Conservation (phyloP, 1,140 invertebrate species). For the Tetragnatha versicolor region DNA sequence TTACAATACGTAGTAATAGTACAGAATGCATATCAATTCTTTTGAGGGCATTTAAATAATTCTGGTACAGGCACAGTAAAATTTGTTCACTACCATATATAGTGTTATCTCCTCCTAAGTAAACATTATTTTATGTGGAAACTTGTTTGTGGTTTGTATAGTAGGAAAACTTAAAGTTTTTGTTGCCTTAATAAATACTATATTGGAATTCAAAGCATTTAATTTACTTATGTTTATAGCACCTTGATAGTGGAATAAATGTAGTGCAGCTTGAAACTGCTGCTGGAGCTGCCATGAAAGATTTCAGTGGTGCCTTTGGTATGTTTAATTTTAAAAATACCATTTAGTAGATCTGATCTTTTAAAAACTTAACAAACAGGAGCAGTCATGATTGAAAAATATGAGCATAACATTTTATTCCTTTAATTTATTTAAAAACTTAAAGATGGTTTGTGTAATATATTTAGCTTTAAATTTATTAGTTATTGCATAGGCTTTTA, state of each 20-base stretch:
- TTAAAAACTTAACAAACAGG: too few species aligned
- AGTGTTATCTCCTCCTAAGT: not conserved
- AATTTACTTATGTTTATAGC: conserved; percentile 62
- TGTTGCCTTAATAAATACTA: not conserved
- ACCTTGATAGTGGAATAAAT: conserved; percentile 87
- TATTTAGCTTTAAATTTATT: too few species aligned
- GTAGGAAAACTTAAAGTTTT: not conserved
- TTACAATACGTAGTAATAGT: too few species aligned
- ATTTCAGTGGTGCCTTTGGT: conserved; percentile 88
- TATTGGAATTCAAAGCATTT: not conserved
- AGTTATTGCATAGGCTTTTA: too few species aligned
- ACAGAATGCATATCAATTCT: not conserved
- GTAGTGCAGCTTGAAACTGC: conserved; percentile 98
- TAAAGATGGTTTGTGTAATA: too few species aligned
- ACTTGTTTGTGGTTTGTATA: not conserved
- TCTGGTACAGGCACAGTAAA: too few species aligned
- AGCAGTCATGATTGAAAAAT: too few species aligned
- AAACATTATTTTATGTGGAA: not conserved
- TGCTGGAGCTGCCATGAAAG: conserved; percentile 98
- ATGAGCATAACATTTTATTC: too few species aligned
- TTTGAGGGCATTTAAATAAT: not conserved
- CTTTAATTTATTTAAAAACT: too few species aligned
- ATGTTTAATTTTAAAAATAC: conserved; percentile 61
- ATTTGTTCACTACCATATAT: too few species aligned
- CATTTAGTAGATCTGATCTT: too few species aligned